These are phyloP conservation scores for Pteropus rufus DNA, from an alignment of 2,797 vertebrate genomes.

Conservation along the genomic window DNA sequence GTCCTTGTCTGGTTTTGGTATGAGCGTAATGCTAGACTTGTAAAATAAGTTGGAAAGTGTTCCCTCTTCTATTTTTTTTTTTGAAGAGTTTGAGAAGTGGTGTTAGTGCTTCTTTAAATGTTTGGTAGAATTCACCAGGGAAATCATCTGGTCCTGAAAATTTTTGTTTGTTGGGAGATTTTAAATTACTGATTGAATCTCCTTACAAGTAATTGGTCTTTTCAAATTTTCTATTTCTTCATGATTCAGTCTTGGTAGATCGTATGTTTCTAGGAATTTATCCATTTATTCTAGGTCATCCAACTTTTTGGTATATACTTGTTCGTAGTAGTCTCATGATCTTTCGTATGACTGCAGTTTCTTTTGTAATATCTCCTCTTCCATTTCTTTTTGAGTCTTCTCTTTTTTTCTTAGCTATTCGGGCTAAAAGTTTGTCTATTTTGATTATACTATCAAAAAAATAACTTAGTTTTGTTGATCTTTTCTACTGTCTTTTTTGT, in stretches of 20 bases:
- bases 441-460: not conserved
- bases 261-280: not conserved
- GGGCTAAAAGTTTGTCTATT: not conserved
- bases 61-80: not conserved
- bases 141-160: not conserved
- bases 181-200: not conserved
- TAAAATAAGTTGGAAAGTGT: not conserved
- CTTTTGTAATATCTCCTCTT: not conserved
- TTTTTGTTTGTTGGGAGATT: not conserved
- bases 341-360: not conserved
- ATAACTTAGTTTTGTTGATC: not conserved
- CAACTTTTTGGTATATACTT: not conserved
- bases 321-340: not conserved
- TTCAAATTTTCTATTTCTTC: not conserved
- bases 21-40: not conserved
- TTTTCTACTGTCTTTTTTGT: not conserved
- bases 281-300: not conserved
- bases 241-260: not conserved
- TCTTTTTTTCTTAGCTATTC: not conserved
- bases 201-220: not conserved
- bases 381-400: not conserved
- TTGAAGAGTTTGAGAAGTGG: not conserved
- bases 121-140: not conserved
- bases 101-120: not conserved
- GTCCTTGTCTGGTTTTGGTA: not conserved